Percentiles rank a stretch among this genome's conserved stretches.
Conservation (phyloP, 35 echinoderm and acorn worm genomes). For the Amphiura filiformis region DNA sequence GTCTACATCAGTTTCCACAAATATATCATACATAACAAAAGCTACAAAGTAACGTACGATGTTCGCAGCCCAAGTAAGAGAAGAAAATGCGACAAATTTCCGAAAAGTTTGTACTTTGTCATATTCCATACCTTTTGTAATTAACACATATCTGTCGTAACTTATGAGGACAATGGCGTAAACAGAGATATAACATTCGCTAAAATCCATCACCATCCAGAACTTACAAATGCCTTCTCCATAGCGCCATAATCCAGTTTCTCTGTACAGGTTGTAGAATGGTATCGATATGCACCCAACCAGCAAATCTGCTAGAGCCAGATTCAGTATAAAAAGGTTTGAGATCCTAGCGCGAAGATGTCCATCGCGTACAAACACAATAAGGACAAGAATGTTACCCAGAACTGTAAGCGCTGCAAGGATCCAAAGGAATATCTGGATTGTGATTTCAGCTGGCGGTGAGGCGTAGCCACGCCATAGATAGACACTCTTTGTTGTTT, state of each 20-base stretch:
- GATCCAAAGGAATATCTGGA: constrained; percentile 1
- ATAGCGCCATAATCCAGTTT: not conserved
- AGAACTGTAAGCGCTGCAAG: not conserved
- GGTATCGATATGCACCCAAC: constrained; percentile 38
- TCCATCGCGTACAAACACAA: constrained; percentile 1
- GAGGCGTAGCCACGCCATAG: not conserved
- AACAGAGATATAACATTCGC: not conserved
- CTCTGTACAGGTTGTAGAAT: constrained; percentile 9
- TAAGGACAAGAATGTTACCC: constrained; percentile 16
- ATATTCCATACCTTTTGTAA: constrained; percentile 33
- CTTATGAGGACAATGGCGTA: constrained; percentile 36
- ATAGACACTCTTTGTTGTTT: too few relatives aligned
- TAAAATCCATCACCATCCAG: constrained; percentile 25
- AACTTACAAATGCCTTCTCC: constrained; percentile 34
- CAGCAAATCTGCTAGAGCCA: constrained; percentile 27
- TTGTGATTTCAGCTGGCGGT: not conserved
- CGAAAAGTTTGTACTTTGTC: not conserved
- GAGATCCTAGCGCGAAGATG: not conserved
- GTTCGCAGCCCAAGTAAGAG: not conserved
- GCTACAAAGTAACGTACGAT: not conserved
- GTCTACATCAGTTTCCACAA: not conserved
- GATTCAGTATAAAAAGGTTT: constrained; percentile 33
- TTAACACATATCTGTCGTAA: constrained; percentile 25
- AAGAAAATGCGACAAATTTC: not conserved
- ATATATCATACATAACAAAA: not conserved